Conservation (phyloP, 2,113 vertebrate species). For the Gobiocypris rarus region DNA sequence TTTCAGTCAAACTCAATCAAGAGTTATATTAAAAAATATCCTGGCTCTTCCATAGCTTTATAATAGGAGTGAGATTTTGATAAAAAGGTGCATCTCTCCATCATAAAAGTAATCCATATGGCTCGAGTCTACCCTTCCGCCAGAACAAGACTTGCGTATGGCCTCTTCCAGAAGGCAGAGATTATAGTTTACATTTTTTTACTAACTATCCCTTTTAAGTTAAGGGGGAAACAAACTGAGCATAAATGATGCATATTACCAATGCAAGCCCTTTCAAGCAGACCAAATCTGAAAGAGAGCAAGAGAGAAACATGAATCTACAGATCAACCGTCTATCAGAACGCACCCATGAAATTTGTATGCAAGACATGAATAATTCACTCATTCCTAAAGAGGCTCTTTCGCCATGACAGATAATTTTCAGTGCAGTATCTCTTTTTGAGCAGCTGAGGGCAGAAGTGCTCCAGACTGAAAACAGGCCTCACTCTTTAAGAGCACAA, state of each 20-base stretch:
- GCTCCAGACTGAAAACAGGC: neutral
- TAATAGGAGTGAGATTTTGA: too few relatives aligned
- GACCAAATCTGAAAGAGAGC: neutral
- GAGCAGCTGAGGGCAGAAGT: conserved; percentile 68
- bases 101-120: too few relatives aligned
- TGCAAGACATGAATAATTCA: neutral
- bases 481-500: neutral
- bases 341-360: neutral
- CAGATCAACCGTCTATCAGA: neutral
- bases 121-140: too few relatives aligned
- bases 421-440: neutral
- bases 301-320: neutral
- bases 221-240: neutral
- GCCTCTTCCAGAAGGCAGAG: too few relatives aligned
- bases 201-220: too few relatives aligned
- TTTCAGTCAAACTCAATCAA: too few relatives aligned
- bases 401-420: neutral
- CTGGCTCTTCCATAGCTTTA: too few relatives aligned
- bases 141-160: too few relatives aligned
- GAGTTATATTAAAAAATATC: too few relatives aligned
- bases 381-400: neutral
- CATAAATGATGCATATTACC: neutral
- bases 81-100: too few relatives aligned
- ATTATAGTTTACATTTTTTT: too few relatives aligned
- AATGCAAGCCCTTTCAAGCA: neutral